These are phyloP conservation scores for Platyscapa corneri DNA, from an alignment of 1,140 invertebrate species.

Conservation along the genomic window DNA sequence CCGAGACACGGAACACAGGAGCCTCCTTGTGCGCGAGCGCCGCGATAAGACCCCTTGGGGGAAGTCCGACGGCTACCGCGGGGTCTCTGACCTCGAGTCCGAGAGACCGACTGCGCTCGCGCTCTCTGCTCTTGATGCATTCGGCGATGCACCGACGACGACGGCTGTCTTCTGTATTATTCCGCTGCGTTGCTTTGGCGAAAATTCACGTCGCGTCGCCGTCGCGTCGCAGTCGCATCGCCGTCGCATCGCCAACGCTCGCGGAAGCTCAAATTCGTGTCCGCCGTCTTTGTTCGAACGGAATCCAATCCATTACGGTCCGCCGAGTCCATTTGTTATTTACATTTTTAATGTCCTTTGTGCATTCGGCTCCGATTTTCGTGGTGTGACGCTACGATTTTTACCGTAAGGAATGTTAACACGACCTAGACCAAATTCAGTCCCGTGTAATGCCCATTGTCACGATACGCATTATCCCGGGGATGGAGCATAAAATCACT, in stretches of 20 bases:
- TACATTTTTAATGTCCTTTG: not conserved
- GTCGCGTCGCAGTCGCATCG: too few species aligned
- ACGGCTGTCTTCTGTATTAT: too few species aligned
- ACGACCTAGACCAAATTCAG: not conserved
- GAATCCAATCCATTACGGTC: not conserved
- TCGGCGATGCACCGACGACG: not conserved
- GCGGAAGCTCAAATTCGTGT: not conserved
- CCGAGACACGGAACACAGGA: not conserved
- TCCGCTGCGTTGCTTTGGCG: too few species aligned
- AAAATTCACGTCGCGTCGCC: too few species aligned
- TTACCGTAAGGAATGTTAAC: not conserved
- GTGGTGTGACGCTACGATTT: not conserved
- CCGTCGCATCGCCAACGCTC: not conserved
- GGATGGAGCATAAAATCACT: too few species aligned
- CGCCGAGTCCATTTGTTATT: not conserved
- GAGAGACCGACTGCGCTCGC: too few species aligned
- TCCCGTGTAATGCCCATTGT: too few species aligned
- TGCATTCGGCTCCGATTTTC: not conserved
- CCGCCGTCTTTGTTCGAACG: not conserved
- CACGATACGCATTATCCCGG: too few species aligned
- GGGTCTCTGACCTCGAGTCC: not conserved
- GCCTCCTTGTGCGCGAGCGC: constrained; percentile 7
- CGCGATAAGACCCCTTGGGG: not conserved
- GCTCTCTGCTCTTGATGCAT: too few species aligned
- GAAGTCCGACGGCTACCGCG: not conserved